phyloP scores from a whole-genome alignment of 1,140 invertebrate genomes.

The Trichonephila clavata region DNA sequence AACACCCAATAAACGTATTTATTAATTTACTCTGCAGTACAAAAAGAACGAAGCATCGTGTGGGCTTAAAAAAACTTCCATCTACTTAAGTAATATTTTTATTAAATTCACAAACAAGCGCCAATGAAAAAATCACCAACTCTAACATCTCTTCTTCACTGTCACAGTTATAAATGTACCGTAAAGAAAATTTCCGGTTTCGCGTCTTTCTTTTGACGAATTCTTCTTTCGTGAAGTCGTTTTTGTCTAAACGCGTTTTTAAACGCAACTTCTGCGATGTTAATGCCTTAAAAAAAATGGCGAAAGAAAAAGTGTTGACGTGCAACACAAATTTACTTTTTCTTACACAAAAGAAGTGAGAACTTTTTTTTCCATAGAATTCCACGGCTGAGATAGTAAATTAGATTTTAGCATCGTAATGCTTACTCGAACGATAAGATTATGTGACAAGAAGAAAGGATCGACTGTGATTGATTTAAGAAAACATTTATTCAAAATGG shows the following conservation, averaged over 20 bases:
- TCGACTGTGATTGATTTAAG: conserved; percentile 46
- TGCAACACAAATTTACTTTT: conserved; percentile 45
- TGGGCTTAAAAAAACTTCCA: not conserved
- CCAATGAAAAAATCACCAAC: conserved; percentile 11
- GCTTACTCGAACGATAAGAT: conserved; percentile 45
- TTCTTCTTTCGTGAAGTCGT: conserved; percentile 39
- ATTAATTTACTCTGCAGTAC: not conserved
- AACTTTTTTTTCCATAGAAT: conserved; percentile 19
- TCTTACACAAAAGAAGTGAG: conserved; percentile 7
- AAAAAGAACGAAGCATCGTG: not conserved
- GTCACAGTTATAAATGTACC: conserved; percentile 46
- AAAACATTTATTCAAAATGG: conserved; percentile 58
- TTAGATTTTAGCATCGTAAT: conserved; percentile 65
- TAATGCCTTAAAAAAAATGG: conserved; percentile 56
- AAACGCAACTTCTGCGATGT: conserved; percentile 59
- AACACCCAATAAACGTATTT: not conserved
- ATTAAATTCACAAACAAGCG: conserved; percentile 38
- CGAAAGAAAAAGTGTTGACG: conserved; percentile 55
- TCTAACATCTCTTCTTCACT: not conserved
- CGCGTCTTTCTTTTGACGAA: conserved; percentile 30
- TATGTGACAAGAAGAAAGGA: conserved; percentile 37
- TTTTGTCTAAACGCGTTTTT: conserved; percentile 73
- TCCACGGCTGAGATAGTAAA: conserved; percentile 62
- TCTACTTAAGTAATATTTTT: not conserved
- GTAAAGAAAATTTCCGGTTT: conserved; percentile 71